Evolutionary conservation across 2,797 vertebrate species (phyloP).

Genomic region (Falco cherrug): DNA sequence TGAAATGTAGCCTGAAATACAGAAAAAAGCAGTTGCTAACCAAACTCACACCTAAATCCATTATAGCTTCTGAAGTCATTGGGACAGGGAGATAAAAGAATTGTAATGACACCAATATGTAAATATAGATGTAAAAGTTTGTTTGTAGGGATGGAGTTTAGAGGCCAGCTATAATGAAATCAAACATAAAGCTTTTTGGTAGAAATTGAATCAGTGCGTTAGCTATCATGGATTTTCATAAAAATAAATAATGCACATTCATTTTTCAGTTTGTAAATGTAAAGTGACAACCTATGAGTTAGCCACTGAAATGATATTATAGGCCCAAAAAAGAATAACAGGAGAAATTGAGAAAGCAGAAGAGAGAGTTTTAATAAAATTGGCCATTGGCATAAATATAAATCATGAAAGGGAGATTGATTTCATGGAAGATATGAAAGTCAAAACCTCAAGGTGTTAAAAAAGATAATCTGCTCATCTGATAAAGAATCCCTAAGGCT

Average conservation of each 20-base stretch:
- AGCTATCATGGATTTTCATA: conserved; percentile 36
- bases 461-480: neutral
- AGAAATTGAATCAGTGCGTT: neutral
- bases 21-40: conserved; percentile 9
- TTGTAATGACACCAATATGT: neutral
- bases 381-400: conserved; percentile 42
- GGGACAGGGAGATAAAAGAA: neutral
- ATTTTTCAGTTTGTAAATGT: conserved; percentile 40
- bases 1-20: conserved; percentile 7
- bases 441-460: conserved; percentile 34
- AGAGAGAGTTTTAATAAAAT: conserved; percentile 23
- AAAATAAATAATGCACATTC: conserved; percentile 22
- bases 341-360: conserved; percentile 43
- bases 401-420: conserved; percentile 42
- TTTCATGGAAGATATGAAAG: conserved; percentile 42
- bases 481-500: conserved; percentile 3
- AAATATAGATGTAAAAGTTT: conserved; percentile 29
- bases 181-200: neutral
- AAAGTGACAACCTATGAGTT: conserved; percentile 58
- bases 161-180: neutral
- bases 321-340: conserved; percentile 29
- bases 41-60: conserved; percentile 6
- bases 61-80: neutral
- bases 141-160: neutral
- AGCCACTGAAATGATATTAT: conserved; percentile 33